These are phyloP conservation scores for Drosophila mayaguana DNA, from an alignment of 2,888 invertebrate species.

Conservation along the genomic window DNA sequence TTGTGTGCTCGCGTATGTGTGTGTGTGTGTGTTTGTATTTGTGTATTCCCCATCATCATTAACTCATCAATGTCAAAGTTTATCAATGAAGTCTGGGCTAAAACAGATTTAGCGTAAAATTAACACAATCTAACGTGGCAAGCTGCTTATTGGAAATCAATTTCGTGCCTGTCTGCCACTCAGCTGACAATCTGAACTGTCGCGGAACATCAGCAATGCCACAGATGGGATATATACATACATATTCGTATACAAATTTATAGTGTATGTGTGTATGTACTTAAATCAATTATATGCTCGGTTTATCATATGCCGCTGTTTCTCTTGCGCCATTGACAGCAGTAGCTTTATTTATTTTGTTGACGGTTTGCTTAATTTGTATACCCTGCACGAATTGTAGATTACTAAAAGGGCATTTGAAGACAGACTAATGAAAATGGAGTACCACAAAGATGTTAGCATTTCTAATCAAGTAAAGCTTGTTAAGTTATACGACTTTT, in stretches of 20 bases:
- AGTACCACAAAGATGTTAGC: neutral
- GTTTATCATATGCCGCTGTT: constrained; percentile 41
- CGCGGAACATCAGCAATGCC: constrained; percentile 24
- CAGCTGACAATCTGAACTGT: constrained; percentile 54
- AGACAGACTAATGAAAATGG: neutral
- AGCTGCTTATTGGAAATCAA: constrained; percentile 76
- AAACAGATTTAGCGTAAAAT: constrained; percentile 80
- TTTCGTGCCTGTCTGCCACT: constrained; percentile 60
- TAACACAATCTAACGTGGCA: constrained; percentile 73
- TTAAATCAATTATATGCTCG: constrained; percentile 75
- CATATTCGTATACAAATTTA: neutral
- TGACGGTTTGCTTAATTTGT: constrained; percentile 9
- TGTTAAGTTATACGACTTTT: neutral
- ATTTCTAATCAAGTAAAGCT: neutral
- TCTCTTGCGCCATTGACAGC: constrained; percentile 7
- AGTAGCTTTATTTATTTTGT: constrained; percentile 14
- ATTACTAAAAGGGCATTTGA: neutral
- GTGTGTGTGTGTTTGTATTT: constrained; percentile 23
- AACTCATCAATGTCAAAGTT: constrained; percentile 81
- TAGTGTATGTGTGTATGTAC: constrained; percentile 26
- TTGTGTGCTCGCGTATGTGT: constrained; percentile 27
- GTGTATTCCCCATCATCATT: constrained; percentile 73
- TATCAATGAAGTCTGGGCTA: constrained; percentile 69
- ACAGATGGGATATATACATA: constrained; percentile 7
- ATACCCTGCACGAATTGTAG: neutral